Evolutionary conservation across 2,797 vertebrate species (phyloP), one percentile per base, ranked within the genome.

Genomic region (Vipera ursinii): DNA sequence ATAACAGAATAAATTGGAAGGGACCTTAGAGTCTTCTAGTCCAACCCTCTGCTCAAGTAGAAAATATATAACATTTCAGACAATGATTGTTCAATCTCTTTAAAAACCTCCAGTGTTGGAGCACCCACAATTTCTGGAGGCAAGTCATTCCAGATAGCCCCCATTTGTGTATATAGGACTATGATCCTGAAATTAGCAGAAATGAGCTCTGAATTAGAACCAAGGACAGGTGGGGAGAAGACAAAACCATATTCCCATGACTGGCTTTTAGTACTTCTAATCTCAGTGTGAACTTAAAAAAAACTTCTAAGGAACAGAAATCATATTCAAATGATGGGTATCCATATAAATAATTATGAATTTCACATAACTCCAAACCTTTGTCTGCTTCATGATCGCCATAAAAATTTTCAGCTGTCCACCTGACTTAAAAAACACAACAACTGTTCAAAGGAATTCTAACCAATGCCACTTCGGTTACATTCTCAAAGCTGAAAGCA

Each of bases 361-460:
- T 44, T n/a, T 91, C 5, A 3, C 28, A 59, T 48, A 0, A 61
- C 2, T 91, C 94, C 95, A 26, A 91, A 98, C 98, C 98, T 98
- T 98, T 98, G 95, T 98, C 98, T 6, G 97, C 97, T 92, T 98
- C 98, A 1, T 97, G 97, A 94, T 99, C 98, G 2, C 99, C 98
- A 15, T 98, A 99, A 95, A 99, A 98, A 82, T 97, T 98, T 6
- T 98, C 98, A 44, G 98, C 97, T 0, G 98, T 97, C 2, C 99
- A 97, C 94, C 98, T 98, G 48, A 48, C 48, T 48, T 48, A 48
- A 48, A 48, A 48, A 48, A 1, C 2, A 38, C 38, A 38, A 48
- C 5, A 48, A 48, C 48, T 48, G 0, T 48, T 48, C 48, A 48
- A 48, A 48, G 48, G 48, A 48, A 48, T 48, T 48, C 5, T 48